phyloP scores from a whole-genome alignment of 2,113 vertebrate genomes.

The Oceanites oceanicus region DNA sequence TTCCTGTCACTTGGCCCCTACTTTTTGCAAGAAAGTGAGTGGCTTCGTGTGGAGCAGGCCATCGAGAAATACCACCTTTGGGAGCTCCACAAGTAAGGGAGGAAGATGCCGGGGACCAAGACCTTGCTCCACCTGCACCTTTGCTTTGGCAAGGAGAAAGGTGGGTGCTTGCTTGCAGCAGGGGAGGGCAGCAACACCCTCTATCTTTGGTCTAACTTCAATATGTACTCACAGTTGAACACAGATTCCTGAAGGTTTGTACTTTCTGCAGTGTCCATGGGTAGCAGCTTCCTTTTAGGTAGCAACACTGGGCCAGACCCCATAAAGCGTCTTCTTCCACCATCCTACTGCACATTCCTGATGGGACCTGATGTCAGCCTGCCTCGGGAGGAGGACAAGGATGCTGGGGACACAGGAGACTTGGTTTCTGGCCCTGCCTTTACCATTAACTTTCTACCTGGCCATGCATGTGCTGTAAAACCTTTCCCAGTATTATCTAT shows the following conservation, averaged over 20 bases:
- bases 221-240: rapidly evolving
- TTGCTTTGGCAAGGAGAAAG: background rate
- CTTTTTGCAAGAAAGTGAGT: background rate
- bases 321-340: background rate
- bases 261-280: background rate
- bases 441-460: background rate
- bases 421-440: background rate
- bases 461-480: rapidly evolving
- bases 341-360: rapidly evolving
- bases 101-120: rapidly evolving
- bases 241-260: background rate
- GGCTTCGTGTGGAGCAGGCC: background rate
- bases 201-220: rapidly evolving
- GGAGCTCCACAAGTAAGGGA: background rate
- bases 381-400: background rate
- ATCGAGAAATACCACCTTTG: background rate
- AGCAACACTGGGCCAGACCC: background rate
- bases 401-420: background rate
- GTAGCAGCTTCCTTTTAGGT: background rate
- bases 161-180: background rate
- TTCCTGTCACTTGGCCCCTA: background rate
- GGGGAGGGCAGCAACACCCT: slow-evolving; percentile 51
- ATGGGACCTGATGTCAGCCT: rapidly evolving
- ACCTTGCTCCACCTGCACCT: background rate
- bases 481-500: background rate